Conservation (phyloP, 2,888 invertebrate genomes). For the Cremastobaeus sp. region DNA sequence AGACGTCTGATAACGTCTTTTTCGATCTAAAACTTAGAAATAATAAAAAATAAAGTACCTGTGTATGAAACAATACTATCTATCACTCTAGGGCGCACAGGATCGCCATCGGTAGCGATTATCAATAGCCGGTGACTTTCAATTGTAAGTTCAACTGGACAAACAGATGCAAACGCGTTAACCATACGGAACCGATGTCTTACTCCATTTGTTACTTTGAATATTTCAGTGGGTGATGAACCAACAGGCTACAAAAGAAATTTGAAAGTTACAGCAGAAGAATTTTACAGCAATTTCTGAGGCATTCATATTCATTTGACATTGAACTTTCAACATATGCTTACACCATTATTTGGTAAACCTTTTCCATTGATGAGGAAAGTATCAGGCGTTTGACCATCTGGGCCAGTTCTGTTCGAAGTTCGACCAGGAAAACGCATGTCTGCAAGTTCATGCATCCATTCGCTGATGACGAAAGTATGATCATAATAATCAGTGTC, state of each 20-base stretch:
- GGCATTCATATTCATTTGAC: too few relatives aligned
- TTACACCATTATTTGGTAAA: slow-evolving; percentile 48
- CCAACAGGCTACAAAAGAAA: slow-evolving; percentile 6
- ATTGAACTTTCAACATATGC: too few relatives aligned
- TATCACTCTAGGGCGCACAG: slow-evolving; percentile 78
- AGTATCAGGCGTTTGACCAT: slow-evolving; percentile 73
- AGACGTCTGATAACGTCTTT: too few relatives aligned
- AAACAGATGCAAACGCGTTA: slow-evolving; percentile 80
- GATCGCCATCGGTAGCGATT: slow-evolving; percentile 80
- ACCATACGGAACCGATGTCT: slow-evolving; percentile 81
- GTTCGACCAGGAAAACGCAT: slow-evolving; percentile 77
- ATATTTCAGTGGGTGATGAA: slow-evolving; percentile 55
- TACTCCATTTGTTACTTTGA: slow-evolving; percentile 77
- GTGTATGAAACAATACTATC: slow-evolving; percentile 78
- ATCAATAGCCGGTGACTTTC: slow-evolving; percentile 80
- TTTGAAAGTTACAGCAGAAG: not conserved
- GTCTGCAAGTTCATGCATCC: slow-evolving; percentile 74
- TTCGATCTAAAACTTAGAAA: too few relatives aligned
- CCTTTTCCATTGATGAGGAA: slow-evolving; percentile 75
- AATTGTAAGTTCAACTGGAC: slow-evolving; percentile 79
- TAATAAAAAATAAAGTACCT: too few relatives aligned
- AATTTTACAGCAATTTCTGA: too few relatives aligned
- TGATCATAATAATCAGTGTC: slow-evolving; percentile 80
- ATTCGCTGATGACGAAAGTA: slow-evolving; percentile 81
- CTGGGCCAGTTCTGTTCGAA: slow-evolving; percentile 76